phyloP scores from a whole-genome alignment of 1,140 invertebrate species.

The Drosophila erecta region DNA sequence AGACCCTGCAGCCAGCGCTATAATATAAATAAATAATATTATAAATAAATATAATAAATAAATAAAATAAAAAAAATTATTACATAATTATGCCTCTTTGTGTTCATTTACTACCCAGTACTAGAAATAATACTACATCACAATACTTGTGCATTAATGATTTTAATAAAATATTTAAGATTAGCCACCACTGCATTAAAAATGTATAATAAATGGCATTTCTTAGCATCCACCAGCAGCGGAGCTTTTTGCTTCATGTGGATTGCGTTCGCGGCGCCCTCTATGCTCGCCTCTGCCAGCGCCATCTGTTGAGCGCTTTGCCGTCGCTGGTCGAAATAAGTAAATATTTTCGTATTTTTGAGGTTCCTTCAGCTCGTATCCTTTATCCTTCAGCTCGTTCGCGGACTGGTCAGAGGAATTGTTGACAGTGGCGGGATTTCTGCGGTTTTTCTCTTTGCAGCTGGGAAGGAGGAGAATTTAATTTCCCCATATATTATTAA shows the following conservation, averaged over 20 bases:
- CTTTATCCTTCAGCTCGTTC: constrained; percentile 8
- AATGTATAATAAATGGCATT: too few species aligned
- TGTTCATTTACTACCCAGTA: too few species aligned
- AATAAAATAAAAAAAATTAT: too few species aligned
- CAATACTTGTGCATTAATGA: background rate
- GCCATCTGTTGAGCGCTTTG: constrained; percentile 59
- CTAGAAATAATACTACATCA: background rate
- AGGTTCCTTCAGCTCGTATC: constrained; percentile 8
- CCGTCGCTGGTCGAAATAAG: background rate
- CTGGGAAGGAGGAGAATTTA: constrained; percentile 25
- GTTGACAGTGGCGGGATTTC: constrained; percentile 45
- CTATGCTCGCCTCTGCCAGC: constrained; percentile 7
- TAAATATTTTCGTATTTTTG: background rate
- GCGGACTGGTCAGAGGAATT: constrained; percentile 17
- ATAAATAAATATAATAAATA: too few species aligned
- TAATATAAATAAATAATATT: too few species aligned
- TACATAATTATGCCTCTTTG: too few species aligned
- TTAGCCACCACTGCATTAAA: background rate
- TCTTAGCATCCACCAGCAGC: background rate
- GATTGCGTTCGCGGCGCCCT: constrained; percentile 59
- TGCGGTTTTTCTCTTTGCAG: constrained; percentile 44
- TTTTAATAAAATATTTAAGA: background rate
- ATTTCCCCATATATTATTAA: constrained; percentile 69
- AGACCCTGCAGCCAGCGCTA: too few species aligned
- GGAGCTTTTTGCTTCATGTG: constrained; percentile 56